Evolutionary conservation across 2,888 invertebrate species (phyloP).

Genomic region (Dusona sp.): DNA sequence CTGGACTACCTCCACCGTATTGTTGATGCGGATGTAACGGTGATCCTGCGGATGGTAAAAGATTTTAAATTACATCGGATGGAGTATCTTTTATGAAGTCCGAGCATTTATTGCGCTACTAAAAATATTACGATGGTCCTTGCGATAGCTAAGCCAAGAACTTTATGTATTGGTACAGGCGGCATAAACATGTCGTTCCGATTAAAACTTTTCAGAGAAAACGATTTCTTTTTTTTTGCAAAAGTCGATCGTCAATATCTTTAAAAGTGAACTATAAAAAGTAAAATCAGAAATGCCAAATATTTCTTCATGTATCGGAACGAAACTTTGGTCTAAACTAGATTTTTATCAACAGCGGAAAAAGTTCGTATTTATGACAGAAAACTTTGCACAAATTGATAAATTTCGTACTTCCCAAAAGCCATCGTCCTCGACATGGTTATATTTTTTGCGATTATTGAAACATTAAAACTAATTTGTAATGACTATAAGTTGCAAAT

Average conservation of each 20-base stretch:
- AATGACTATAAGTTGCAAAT: neutral
- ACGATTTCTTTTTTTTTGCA: neutral
- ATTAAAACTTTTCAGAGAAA: too few species aligned
- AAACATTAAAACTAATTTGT: neutral
- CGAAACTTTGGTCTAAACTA: neutral
- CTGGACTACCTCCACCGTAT: conserved; percentile 82
- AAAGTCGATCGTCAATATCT: neutral
- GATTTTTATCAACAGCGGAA: too few species aligned
- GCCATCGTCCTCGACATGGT: too few species aligned
- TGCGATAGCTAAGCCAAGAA: neutral
- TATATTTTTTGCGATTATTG: too few species aligned
- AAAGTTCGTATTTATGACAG: too few species aligned
- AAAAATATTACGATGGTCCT: neutral
- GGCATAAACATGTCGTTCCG: too few species aligned
- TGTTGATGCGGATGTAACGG: conserved; percentile 85
- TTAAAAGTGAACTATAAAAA: neutral
- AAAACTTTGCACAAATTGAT: too few species aligned
- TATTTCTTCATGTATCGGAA: neutral
- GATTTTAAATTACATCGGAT: neutral
- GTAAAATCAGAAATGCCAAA: neutral
- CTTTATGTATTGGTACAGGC: neutral
- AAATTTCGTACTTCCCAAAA: too few species aligned
- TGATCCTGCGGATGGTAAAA: conserved; percentile 76
- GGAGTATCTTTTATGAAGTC: neutral
- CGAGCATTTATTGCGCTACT: neutral